These are phyloP conservation scores for Hippotragus niger DNA, from an alignment of 2,113 vertebrate genomes.

Conservation along the genomic window DNA sequence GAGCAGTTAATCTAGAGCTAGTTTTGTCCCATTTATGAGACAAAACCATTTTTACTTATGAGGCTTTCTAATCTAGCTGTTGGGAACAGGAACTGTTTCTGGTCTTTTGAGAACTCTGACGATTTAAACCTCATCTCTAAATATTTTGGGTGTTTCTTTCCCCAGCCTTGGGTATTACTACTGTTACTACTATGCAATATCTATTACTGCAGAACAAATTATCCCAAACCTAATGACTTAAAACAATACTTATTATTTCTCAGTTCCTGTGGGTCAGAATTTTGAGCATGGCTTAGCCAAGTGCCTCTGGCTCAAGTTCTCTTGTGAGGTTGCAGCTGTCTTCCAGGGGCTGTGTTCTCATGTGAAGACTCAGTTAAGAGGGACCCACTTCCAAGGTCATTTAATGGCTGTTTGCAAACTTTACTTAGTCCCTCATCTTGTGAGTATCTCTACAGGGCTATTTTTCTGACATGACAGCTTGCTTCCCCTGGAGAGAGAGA, in stretches of 20 bases:
- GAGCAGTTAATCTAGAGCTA: neutral
- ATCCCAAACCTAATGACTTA: neutral
- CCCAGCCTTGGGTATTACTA: neutral
- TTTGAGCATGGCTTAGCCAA: neutral
- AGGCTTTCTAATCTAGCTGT: neutral
- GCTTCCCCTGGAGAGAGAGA: neutral
- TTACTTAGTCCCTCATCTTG: neutral
- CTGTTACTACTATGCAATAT: neutral
- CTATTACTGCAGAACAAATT: neutral
- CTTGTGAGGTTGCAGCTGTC: neutral
- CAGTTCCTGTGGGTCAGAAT: neutral
- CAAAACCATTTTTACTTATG: neutral
- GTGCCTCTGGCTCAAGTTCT: neutral
- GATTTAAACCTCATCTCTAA: neutral
- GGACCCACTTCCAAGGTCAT: neutral
- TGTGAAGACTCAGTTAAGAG: neutral
- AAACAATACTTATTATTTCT: neutral
- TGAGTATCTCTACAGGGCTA: neutral
- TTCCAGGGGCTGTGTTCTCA: neutral
- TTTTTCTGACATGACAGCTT: neutral
- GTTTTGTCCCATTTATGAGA: neutral
- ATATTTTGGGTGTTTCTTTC: neutral
- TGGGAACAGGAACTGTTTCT: neutral
- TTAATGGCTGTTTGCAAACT: neutral
- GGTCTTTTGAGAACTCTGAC: neutral